A percentile compares a stretch with the other conserved stretches of the same genome.
These are phyloP conservation scores for Pyrrhura leucotis DNA, from an alignment of 2,797 vertebrate genomes.

Conservation along the genomic window DNA sequence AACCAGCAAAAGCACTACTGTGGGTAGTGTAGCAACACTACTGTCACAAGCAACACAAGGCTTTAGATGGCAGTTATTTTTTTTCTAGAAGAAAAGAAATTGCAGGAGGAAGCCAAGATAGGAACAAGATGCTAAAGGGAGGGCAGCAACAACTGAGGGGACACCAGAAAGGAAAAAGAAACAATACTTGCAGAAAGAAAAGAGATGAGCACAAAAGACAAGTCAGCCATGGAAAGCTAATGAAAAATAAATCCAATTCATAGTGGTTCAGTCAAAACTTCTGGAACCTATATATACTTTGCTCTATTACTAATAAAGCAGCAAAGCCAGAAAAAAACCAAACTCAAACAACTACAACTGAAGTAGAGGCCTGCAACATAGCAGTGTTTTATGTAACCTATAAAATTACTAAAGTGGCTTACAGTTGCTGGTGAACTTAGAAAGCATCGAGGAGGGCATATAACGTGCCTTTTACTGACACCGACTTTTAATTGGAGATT, in stretches of 20 bases:
- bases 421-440: not conserved
- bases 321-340: not conserved
- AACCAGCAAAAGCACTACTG: not conserved
- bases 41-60: not conserved
- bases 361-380: not conserved
- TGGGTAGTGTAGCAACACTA: not conserved
- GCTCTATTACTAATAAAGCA: not conserved
- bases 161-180: not conserved
- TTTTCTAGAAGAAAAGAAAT: not conserved
- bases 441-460: not conserved
- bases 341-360: accelerated
- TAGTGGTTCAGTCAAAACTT: not conserved
- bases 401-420: not conserved
- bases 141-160: not conserved
- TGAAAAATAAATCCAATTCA: not conserved
- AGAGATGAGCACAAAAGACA: not conserved
- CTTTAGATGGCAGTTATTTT: not conserved
- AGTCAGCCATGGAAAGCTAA: not conserved
- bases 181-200: not conserved
- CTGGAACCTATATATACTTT: not conserved
- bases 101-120: not conserved
- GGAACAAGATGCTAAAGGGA: not conserved
- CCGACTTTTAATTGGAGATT: not conserved
- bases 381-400: not conserved
- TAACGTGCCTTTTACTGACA: not conserved